These are phyloP conservation scores for Halichoeres trimaculatus DNA, from an alignment of 2,113 vertebrate species.

Conservation along the genomic window DNA sequence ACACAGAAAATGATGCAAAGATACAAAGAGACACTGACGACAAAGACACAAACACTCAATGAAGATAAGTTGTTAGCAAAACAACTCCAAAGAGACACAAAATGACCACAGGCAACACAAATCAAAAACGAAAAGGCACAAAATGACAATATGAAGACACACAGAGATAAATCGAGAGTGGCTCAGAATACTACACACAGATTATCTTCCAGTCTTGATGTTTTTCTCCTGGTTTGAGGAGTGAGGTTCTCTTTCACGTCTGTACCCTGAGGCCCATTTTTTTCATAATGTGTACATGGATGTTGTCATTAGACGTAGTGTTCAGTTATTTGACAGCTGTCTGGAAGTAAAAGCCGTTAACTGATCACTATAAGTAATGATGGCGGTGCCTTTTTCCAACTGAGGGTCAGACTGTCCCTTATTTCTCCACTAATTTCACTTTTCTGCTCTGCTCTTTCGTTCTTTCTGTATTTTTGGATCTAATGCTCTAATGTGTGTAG, in stretches of 20 bases:
- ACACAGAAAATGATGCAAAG: too few relatives aligned
- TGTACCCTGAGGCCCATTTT: neutral
- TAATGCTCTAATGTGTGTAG: conserved; percentile 39
- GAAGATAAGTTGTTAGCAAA: too few relatives aligned
- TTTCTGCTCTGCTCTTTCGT: conserved; percentile 42
- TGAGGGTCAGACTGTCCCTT: conserved; percentile 14
- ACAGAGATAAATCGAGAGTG: neutral
- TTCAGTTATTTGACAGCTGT: neutral
- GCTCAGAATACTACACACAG: neutral
- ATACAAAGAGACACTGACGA: neutral
- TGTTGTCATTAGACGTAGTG: conserved; percentile 13
- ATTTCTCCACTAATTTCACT: conserved; percentile 43
- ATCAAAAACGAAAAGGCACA: neutral
- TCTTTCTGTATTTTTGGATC: conserved; percentile 57
- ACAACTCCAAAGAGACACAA: too few relatives aligned
- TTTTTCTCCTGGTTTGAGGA: neutral
- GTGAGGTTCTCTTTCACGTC: neutral
- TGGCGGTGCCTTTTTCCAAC: conserved; percentile 27
- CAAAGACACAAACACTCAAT: too few relatives aligned
- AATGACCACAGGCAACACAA: too few relatives aligned
- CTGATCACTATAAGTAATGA: conserved; percentile 23
- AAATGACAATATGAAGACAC: neutral
- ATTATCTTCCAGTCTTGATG: neutral
- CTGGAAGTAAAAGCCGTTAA: neutral
- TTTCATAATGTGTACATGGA: conserved; percentile 3